Conservation (phyloP, 2,113 vertebrate species). For the Gadus chalcogrammus region DNA sequence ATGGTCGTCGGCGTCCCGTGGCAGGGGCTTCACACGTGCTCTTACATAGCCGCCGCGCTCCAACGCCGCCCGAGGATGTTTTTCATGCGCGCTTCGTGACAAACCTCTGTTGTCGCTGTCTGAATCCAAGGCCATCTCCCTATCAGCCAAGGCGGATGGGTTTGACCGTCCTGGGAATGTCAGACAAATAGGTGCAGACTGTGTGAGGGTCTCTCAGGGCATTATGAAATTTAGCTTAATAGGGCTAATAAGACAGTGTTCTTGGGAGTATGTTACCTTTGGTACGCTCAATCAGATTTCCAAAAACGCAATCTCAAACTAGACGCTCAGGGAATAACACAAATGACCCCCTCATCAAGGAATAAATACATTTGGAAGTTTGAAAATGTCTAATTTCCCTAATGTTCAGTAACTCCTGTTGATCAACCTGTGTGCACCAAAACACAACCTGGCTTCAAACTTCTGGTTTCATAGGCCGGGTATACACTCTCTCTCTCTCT, state of each 20-base stretch:
- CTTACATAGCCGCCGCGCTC: slow-evolving; percentile 63
- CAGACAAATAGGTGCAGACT: neutral
- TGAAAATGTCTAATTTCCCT: slow-evolving; percentile 29
- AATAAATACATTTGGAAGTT: neutral
- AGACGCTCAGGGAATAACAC: neutral
- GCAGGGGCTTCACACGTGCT: slow-evolving; percentile 52
- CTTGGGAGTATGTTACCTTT: too few relatives aligned
- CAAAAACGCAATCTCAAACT: neutral
- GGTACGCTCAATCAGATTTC: too few relatives aligned
- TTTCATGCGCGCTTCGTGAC: slow-evolving; percentile 54
- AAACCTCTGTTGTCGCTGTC: slow-evolving; percentile 54
- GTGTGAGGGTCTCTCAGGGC: neutral
- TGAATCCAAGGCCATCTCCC: slow-evolving; percentile 58
- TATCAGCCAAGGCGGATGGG: slow-evolving; percentile 41
- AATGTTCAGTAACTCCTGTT: slow-evolving; percentile 24
- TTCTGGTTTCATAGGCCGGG: slow-evolving; percentile 58
- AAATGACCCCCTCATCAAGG: slow-evolving; percentile 6
- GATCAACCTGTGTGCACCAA: slow-evolving; percentile 44
- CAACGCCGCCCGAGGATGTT: slow-evolving; percentile 52
- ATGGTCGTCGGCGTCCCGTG: slow-evolving; percentile 40
- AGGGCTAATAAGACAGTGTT: neutral
- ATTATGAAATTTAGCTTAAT: neutral
- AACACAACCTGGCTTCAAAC: slow-evolving; percentile 40
- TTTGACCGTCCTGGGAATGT: too few relatives aligned
- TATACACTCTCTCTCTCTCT: neutral